phyloP scores from a whole-genome alignment of 2,113 vertebrate genomes.

The Dromaius novaehollandiae region DNA sequence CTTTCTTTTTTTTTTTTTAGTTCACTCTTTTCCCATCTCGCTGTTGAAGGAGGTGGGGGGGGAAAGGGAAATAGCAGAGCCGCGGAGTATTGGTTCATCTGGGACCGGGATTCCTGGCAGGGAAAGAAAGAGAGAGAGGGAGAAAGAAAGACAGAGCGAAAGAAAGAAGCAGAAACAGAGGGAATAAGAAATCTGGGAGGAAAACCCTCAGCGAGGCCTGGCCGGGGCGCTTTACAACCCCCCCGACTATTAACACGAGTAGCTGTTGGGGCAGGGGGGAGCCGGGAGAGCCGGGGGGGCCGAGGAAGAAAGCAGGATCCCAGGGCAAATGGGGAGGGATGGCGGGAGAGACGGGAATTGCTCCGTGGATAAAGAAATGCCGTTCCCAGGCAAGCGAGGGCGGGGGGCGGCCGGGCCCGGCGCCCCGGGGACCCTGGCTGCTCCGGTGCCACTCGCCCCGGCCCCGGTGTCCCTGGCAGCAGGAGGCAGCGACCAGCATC shows the following conservation, averaged over 20 bases:
- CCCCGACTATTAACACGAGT: neutral
- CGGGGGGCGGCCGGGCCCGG: neutral
- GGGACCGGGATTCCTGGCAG: constrained; percentile 73
- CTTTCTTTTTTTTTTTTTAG: constrained; percentile 23
- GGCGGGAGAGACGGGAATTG: neutral
- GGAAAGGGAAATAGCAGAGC: constrained; percentile 62
- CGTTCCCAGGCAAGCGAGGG: neutral
- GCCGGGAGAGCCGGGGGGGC: neutral
- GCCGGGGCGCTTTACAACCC: neutral
- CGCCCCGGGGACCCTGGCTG: too few relatives aligned
- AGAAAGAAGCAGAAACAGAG: neutral
- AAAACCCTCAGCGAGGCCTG: neutral
- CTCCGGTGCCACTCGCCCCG: neutral
- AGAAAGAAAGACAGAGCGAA: neutral
- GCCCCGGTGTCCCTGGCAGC: too few relatives aligned
- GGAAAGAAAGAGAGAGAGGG: constrained; percentile 32
- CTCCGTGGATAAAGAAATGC: neutral
- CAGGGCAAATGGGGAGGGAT: neutral
- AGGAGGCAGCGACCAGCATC: neutral
- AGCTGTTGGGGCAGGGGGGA: neutral
- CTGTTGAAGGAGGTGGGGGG: constrained; percentile 37
- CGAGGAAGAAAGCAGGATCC: neutral
- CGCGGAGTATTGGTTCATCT: constrained; percentile 58
- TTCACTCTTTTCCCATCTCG: constrained; percentile 68
- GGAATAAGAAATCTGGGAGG: constrained; percentile 10